Percentiles rank a stretch among this genome's conserved stretches.
These are phyloP conservation scores for Ibycter americanus DNA, from an alignment of 2,797 vertebrate species.

Conservation along the genomic window DNA sequence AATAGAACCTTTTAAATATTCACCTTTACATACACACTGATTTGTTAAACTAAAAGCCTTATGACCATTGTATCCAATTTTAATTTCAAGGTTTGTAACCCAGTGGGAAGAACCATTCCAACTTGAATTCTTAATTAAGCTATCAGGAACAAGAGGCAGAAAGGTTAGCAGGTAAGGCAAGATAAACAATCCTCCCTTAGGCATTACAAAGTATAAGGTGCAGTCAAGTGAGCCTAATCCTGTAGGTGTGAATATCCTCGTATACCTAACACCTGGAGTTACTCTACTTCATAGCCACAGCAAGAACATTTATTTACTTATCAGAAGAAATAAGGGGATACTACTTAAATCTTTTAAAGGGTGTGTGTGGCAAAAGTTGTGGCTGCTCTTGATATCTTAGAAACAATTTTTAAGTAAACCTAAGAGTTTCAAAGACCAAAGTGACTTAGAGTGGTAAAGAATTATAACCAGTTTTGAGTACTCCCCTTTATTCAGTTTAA, in stretches of 20 bases:
- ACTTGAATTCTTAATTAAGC: conserved; percentile 65
- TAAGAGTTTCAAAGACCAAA: neutral
- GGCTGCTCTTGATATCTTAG: neutral
- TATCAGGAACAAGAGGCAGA: conserved; percentile 64
- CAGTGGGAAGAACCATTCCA: conserved; percentile 57
- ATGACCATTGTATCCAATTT: conserved; percentile 44
- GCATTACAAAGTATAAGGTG: conserved; percentile 40
- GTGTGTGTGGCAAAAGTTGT: neutral
- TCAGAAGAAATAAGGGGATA: conserved; percentile 2
- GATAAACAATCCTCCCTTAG: conserved; percentile 56
- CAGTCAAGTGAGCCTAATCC: conserved; percentile 69
- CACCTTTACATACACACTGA: neutral
- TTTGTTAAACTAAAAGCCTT: conserved; percentile 47
- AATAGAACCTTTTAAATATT: conserved; percentile 17
- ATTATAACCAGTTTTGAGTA: neutral
- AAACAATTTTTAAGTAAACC: neutral
- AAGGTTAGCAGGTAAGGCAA: conserved; percentile 35
- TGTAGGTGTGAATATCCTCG: conserved; percentile 62
- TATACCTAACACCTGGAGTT: conserved; percentile 22
- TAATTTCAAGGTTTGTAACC: conserved; percentile 71
- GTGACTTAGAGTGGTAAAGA: neutral
- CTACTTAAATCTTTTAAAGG: neutral
- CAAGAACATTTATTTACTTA: conserved; percentile 37
- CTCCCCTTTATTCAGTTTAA: neutral
- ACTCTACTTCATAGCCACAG: neutral